These are phyloP conservation scores for Mesopsocus fuscifrons DNA, from an alignment of 2,888 invertebrate species.

Conservation along the genomic window DNA sequence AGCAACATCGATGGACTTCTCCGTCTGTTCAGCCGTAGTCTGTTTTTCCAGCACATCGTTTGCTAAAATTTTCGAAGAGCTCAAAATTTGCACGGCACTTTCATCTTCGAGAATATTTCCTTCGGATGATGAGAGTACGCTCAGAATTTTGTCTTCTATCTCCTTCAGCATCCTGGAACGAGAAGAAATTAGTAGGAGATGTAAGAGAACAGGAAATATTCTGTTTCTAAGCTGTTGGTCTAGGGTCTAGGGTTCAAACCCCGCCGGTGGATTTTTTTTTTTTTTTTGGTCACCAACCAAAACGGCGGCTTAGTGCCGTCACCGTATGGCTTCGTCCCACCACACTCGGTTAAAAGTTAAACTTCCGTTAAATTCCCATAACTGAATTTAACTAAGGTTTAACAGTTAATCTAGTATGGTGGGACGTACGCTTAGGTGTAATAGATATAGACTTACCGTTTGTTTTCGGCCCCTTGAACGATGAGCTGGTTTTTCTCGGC, in stretches of 20 bases:
- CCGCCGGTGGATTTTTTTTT: not conserved
- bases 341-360: no score
- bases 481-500: conserved; percentile 77
- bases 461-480: conserved; percentile 70
- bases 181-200: conserved; percentile 4
- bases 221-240: not conserved
- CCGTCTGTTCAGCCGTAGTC: conserved; percentile 71
- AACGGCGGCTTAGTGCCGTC: no score
- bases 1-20: conserved; percentile 70
- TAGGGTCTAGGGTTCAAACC: not conserved
- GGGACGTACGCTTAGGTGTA: no score
- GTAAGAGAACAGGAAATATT: not conserved
- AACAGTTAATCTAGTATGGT: no score
- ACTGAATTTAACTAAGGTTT: no score
- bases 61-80: conserved; percentile 73
- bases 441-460: conserved; percentile 25
- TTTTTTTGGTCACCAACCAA: no score
- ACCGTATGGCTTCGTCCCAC: no score
- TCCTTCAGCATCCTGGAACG: conserved; percentile 49
- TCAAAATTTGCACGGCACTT: conserved; percentile 71
- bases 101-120: conserved; percentile 82
- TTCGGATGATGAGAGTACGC: conserved; percentile 47
- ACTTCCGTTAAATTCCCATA: no score
- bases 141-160: conserved; percentile 79
- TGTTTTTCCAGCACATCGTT: conserved; percentile 88